Evolutionary conservation across 2,888 invertebrate genomes (phyloP).

Genomic region (Aphrophora alni): DNA sequence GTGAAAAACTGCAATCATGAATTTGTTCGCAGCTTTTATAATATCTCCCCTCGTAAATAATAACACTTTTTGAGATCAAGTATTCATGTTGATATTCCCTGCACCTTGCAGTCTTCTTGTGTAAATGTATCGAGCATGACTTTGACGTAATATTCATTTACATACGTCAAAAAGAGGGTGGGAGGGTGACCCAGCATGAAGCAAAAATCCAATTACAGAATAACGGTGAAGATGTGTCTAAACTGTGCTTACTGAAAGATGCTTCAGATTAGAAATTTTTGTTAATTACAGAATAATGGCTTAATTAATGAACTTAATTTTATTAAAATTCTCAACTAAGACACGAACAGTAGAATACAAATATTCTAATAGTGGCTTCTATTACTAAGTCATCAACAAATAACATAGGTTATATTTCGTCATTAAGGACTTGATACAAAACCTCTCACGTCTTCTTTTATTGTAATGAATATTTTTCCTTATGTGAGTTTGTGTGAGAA

Average conservation of each 20-base stretch:
- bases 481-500: too few species aligned
- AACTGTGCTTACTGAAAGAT: neutral
- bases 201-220: neutral
- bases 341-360: too few species aligned
- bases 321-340: too few species aligned
- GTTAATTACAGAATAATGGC: too few species aligned
- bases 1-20: slow-evolving; percentile 26
- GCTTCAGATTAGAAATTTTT: neutral
- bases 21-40: slow-evolving; percentile 14
- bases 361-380: too few species aligned
- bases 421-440: too few species aligned
- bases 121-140: neutral
- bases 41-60: neutral
- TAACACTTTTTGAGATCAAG: slow-evolving; percentile 7
- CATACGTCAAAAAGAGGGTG: neutral
- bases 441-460: too few species aligned
- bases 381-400: too few species aligned
- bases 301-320: too few species aligned
- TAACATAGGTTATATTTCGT: too few species aligned
- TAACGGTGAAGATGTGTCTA: neutral
- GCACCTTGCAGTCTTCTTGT: neutral
- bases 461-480: too few species aligned
- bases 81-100: neutral
- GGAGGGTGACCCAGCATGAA: neutral
- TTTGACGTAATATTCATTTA: neutral